These are phyloP conservation scores for Proteles cristata DNA, from an alignment of 2,113 vertebrate species.

Conservation along the genomic window DNA sequence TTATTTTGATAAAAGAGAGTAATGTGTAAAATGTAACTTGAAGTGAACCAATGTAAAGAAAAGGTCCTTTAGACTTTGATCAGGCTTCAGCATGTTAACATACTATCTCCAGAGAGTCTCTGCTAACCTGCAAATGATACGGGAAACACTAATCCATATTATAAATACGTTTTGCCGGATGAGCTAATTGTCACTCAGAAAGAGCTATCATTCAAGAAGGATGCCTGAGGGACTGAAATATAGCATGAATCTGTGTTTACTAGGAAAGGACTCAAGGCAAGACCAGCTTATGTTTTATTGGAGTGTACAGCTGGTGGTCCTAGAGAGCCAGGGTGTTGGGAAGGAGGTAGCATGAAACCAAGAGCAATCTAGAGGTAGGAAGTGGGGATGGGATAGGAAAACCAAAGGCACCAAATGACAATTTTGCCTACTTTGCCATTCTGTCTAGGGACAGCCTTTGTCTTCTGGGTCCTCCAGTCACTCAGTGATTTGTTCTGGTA, in stretches of 20 bases:
- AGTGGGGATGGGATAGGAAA: not conserved
- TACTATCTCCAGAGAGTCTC: not conserved
- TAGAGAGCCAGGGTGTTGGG: not conserved
- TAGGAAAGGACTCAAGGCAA: not conserved
- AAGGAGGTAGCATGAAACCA: not conserved
- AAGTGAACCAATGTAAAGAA: slow-evolving; percentile 33
- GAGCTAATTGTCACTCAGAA: slow-evolving; percentile 35
- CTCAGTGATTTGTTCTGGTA: slow-evolving; percentile 75
- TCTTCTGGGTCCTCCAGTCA: slow-evolving; percentile 21
- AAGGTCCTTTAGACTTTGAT: not conserved
- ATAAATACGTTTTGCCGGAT: not conserved
- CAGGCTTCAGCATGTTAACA: not conserved
- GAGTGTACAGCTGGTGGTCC: not conserved
- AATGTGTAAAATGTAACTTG: not conserved
- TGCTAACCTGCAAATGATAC: slow-evolving; percentile 32
- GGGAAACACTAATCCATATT: slow-evolving; percentile 6
- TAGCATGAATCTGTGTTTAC: slow-evolving; percentile 15
- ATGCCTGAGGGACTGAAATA: not conserved
- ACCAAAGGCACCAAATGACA: slow-evolving; percentile 21
- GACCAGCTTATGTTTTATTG: not conserved
- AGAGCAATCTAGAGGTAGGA: not conserved
- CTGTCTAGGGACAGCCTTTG: slow-evolving; percentile 48
- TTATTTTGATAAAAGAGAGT: slow-evolving; percentile 31
- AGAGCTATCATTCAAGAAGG: not conserved
- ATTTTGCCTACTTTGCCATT: slow-evolving; percentile 19